Percentiles rank a stretch among this genome's conserved stretches.
Conservation (phyloP, 2,797 vertebrate genomes). For the Falco cherrug region DNA sequence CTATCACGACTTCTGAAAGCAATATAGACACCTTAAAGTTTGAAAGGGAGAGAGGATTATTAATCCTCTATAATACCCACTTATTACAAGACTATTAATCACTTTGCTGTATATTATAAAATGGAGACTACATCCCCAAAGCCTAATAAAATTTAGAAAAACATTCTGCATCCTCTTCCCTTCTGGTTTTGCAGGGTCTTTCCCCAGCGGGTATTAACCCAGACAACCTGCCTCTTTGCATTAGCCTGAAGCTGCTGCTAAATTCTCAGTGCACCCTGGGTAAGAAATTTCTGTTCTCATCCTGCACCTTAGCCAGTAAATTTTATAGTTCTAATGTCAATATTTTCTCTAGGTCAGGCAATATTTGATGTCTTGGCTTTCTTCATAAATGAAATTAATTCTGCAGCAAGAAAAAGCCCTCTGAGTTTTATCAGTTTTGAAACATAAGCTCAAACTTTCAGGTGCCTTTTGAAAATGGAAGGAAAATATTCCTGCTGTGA, state of each 20-base stretch:
- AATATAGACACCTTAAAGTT: background rate
- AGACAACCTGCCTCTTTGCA: background rate
- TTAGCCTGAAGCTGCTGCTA: background rate
- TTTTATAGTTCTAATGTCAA: conserved; percentile 14
- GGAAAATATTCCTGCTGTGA: background rate
- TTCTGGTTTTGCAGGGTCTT: background rate
- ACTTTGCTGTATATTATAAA: background rate
- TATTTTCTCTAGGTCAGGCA: conserved; percentile 32
- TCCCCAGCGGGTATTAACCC: background rate
- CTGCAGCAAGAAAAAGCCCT: background rate
- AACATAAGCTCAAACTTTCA: background rate
- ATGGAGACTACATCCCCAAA: background rate
- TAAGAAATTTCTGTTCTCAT: background rate
- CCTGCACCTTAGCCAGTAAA: background rate
- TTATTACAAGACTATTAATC: background rate
- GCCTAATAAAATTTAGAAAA: background rate
- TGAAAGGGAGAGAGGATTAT: background rate
- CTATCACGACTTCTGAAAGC: background rate
- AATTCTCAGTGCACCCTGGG: background rate
- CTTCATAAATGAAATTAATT: conserved; percentile 30
- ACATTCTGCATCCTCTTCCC: background rate
- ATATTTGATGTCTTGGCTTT: conserved; percentile 32
- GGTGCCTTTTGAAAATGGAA: background rate
- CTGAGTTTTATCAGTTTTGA: background rate
- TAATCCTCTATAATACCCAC: background rate